phyloP scores from a whole-genome alignment of 2,113 vertebrate genomes.

The Saccopteryx bilineata region DNA sequence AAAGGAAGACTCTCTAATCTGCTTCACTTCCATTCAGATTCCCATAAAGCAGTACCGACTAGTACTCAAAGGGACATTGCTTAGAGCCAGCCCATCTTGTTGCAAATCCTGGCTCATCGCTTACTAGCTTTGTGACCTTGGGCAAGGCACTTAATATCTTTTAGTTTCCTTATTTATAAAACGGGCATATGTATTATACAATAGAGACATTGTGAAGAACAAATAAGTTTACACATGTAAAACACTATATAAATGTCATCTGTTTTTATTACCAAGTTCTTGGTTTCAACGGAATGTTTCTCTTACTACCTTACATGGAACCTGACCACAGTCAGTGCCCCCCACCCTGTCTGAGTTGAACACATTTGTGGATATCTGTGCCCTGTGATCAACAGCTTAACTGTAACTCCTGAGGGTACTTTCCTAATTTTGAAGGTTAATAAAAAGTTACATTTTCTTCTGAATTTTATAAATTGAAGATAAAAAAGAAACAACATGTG shows the following conservation, averaged over 20 bases:
- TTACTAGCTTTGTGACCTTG: background rate
- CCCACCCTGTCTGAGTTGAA: background rate
- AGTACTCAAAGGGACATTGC: background rate
- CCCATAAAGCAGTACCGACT: background rate
- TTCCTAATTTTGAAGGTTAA: slow-evolving; percentile 38
- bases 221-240: background rate
- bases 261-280: background rate
- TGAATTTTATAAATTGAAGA: slow-evolving; percentile 21
- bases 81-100: background rate
- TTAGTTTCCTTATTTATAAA: slow-evolving; percentile 37
- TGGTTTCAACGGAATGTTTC: background rate
- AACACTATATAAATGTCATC: background rate
- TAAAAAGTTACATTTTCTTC: slow-evolving; percentile 30
- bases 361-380: background rate
- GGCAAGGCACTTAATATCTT: background rate
- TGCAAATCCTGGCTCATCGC: background rate
- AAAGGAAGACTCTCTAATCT: background rate
- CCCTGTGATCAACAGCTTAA: background rate
- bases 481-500: slow-evolving; percentile 2
- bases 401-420: background rate
- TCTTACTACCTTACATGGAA: background rate
- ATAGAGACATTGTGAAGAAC: background rate
- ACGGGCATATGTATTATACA: background rate
- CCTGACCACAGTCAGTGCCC: background rate
- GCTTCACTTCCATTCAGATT: background rate